Evolutionary conservation across 1,140 invertebrate species (phyloP).

Genomic region (Parasteatoda tepidariorum): DNA sequence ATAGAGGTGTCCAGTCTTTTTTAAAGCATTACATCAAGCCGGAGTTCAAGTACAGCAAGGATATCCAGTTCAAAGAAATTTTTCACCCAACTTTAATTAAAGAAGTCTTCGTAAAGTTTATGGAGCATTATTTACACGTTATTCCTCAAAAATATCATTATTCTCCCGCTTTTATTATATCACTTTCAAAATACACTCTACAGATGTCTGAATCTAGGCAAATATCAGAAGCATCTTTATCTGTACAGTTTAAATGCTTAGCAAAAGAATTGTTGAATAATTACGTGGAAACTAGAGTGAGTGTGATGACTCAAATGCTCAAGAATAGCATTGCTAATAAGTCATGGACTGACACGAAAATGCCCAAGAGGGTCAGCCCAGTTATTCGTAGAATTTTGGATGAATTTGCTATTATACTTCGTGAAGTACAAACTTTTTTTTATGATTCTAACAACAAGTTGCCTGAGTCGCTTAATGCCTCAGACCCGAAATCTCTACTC

Average conservation of each 20-base stretch:
- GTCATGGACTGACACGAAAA: slow-evolving; percentile 13
- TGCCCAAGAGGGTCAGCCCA: slow-evolving; percentile 14
- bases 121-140: background rate
- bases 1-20: background rate
- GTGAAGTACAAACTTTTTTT: background rate
- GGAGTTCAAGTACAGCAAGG: slow-evolving; percentile 13
- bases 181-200: background rate
- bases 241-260: background rate
- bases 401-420: background rate
- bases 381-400: slow-evolving; percentile 9
- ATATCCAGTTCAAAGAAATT: background rate
- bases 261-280: background rate
- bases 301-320: background rate
- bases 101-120: slow-evolving; percentile 21
- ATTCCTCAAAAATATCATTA: background rate
- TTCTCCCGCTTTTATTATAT: background rate
- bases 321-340: slow-evolving; percentile 12
- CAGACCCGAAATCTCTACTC: background rate
- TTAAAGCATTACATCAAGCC: background rate
- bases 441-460: background rate
- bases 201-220: background rate
- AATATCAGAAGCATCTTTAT: background rate
- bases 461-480: background rate
- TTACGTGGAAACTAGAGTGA: background rate
- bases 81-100: slow-evolving; percentile 10